These are phyloP conservation scores for Stenichneumon culpator DNA, from an alignment of 2,888 invertebrate species.

Conservation along the genomic window DNA sequence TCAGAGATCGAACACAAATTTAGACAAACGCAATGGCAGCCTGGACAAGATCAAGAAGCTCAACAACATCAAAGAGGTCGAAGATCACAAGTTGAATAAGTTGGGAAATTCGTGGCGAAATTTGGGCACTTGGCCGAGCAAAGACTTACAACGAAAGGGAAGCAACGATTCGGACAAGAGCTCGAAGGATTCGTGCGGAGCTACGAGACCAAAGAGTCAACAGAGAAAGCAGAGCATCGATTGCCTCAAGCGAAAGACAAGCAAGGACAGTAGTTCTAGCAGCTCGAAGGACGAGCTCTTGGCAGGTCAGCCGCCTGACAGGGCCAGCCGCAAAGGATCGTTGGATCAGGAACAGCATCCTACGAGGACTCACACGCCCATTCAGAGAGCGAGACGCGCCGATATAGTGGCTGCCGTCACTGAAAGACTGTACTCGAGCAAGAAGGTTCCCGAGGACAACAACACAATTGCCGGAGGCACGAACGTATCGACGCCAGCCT, in stretches of 20 bases:
- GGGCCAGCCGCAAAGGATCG: constrained; percentile 74
- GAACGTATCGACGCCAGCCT: constrained; percentile 67
- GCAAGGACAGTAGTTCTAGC: constrained; percentile 79
- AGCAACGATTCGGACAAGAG: constrained; percentile 78
- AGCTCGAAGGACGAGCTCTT: constrained; percentile 79
- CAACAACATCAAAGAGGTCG: constrained; percentile 77
- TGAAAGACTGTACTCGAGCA: constrained; percentile 88
- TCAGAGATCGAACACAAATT: constrained; percentile 75
- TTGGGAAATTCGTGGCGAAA: constrained; percentile 65
- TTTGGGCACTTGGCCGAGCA: constrained; percentile 55
- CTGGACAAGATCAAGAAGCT: constrained; percentile 74
- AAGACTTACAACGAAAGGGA: constrained; percentile 73
- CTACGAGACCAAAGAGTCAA: constrained; percentile 53
- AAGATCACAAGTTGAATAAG: constrained; percentile 71
- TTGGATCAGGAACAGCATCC: constrained; percentile 73
- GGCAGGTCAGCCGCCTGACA: constrained; percentile 69
- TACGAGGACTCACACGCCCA: constrained; percentile 75
- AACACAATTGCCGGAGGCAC: constrained; percentile 57
- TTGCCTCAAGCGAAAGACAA: constrained; percentile 76
- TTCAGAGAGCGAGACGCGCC: constrained; percentile 86
- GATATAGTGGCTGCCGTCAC: constrained; percentile 91
- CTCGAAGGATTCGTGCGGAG: constrained; percentile 60
- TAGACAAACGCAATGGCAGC: constrained; percentile 71
- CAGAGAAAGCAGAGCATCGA: constrained; percentile 77
- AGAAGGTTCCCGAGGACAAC: constrained; percentile 76